Percentiles rank a stretch among this genome's conserved stretches.
phyloP scores from a whole-genome alignment of 2,797 vertebrate genomes.

The Scarus forsteni region DNA sequence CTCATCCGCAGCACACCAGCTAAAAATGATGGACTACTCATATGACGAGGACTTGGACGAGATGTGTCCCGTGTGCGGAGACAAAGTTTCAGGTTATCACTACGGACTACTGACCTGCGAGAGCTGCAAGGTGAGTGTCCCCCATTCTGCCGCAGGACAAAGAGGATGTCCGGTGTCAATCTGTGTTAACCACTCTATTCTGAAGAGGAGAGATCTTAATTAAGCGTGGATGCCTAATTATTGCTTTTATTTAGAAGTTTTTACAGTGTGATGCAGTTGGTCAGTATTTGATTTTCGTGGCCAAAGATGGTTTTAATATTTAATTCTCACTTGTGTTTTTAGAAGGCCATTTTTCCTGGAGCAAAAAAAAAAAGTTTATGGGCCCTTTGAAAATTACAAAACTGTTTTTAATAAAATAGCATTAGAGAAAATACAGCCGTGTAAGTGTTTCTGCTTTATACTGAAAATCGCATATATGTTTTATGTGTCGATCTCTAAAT shows the following conservation, averaged over 20 bases:
- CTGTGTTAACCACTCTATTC: background rate
- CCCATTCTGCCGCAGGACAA: background rate
- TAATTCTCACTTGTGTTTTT: background rate
- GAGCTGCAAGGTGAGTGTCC: conserved; percentile 94
- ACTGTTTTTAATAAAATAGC: too few species aligned
- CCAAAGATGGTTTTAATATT: background rate
- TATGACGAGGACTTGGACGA: conserved; percentile 99
- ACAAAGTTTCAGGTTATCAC: conserved; percentile 99
- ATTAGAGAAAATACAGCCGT: too few species aligned
- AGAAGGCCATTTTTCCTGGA: too few species aligned
- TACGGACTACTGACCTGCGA: conserved; percentile 99
- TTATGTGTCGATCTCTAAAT: too few species aligned
- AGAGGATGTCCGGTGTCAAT: background rate
- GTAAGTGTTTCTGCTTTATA: too few species aligned
- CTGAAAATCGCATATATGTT: too few species aligned
- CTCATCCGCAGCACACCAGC: conserved; percentile 89
- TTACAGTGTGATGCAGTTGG: background rate
- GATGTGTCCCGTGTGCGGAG: conserved; percentile 98
- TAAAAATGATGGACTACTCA: conserved; percentile 99
- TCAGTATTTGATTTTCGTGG: background rate
- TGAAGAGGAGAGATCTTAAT: background rate
- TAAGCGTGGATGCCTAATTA: background rate
- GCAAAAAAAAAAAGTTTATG: too few species aligned
- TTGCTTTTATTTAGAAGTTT: conserved; percentile 3
- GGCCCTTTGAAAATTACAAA: too few species aligned